Evolutionary conservation across 2,888 invertebrate species (phyloP).

Genomic region (Vandiemenella viatica): DNA sequence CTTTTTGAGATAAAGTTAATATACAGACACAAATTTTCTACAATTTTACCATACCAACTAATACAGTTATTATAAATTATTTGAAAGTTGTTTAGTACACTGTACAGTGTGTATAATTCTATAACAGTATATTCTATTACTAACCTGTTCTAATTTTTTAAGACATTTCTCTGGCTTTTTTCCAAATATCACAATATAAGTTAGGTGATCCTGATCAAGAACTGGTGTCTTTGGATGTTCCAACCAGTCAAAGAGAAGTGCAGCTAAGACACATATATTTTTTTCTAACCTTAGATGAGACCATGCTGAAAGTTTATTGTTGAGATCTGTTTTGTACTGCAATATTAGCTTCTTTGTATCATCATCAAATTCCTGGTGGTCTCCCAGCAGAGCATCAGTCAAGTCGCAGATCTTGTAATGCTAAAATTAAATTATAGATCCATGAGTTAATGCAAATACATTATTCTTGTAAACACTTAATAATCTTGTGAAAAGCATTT

Average conservation of each 20-base stretch:
- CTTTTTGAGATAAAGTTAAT: too few species aligned
- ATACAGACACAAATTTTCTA: too few species aligned
- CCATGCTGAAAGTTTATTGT: slow-evolving; percentile 50
- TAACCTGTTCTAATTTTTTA: slow-evolving; percentile 38
- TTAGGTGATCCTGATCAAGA: slow-evolving; percentile 48
- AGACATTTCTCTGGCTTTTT: slow-evolving; percentile 46
- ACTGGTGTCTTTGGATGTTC: slow-evolving; percentile 55
- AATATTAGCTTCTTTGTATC: slow-evolving; percentile 29
- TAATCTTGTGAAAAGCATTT: too few species aligned
- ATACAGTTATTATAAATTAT: too few species aligned
- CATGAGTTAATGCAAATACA: too few species aligned
- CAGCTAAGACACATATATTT: slow-evolving; percentile 41
- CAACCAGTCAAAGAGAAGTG: slow-evolving; percentile 59
- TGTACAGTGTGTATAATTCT: too few species aligned
- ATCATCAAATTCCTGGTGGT: slow-evolving; percentile 40
- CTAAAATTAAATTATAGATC: too few species aligned
- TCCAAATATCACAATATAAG: slow-evolving; percentile 45
- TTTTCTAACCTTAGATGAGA: slow-evolving; percentile 47
- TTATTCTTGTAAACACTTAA: too few species aligned
- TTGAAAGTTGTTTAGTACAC: too few species aligned
- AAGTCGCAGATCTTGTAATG: too few species aligned
- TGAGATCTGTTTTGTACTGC: slow-evolving; percentile 42
- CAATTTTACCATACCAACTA: too few species aligned
- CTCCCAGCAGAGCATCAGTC: slow-evolving; percentile 43
- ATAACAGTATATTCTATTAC: too few species aligned